Evolutionary conservation across 2,797 vertebrate genomes (phyloP), one percentile per base, ranked within the genome.

Genomic region (Todus mexicanus): DNA sequence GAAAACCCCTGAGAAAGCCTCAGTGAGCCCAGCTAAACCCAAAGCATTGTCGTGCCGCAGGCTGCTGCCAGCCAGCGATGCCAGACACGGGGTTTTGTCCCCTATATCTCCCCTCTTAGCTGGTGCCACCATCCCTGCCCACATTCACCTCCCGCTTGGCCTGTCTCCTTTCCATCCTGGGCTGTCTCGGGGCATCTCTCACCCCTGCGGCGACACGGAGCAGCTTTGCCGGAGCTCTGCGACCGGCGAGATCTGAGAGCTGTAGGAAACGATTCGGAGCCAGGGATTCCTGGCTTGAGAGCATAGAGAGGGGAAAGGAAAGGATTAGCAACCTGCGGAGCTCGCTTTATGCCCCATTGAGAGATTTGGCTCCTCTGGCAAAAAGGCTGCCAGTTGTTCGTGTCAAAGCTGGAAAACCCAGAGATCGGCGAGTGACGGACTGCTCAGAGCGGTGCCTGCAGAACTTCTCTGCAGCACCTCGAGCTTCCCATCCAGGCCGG

Each of bases 401-500:
- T 3, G 19, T 45, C 45, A 33, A 54, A 84, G 18, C 22, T 9
- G 19, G 25, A 12, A 13, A 59, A 45, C 45, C 50, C 21, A 12
- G 29, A 10, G 60, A 37, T 17, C 10, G 2, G 12, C 1, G 7
- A 7, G n/a, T 10, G 8, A 7, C 37, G 4, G 45, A 27, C 45
- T 15, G 64, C 64, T 60, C 26, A 8, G 53, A 60, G 31, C 5
- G 4, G 20, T 4, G 16, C 47, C 78, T 45, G 12, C 27, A 4
- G 20, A 18, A 13, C n/a, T 56, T n/a, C 59, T 25, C 56, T n/a
- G n/a, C n/a, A n/a, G n/a, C n/a, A n/a, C n/a, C n/a, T n/a, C n/a
- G n/a, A n/a, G n/a, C n/a, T n/a, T n/a, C n/a, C n/a, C 1, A 5
- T 14, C 64, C 50, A 4, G 0, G 2, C 25, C 1, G 2, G 19